Evolutionary conservation across 2,888 invertebrate genomes (phyloP), one percentile per base, ranked within the genome.

Genomic region (Xiphydria camelus): DNA sequence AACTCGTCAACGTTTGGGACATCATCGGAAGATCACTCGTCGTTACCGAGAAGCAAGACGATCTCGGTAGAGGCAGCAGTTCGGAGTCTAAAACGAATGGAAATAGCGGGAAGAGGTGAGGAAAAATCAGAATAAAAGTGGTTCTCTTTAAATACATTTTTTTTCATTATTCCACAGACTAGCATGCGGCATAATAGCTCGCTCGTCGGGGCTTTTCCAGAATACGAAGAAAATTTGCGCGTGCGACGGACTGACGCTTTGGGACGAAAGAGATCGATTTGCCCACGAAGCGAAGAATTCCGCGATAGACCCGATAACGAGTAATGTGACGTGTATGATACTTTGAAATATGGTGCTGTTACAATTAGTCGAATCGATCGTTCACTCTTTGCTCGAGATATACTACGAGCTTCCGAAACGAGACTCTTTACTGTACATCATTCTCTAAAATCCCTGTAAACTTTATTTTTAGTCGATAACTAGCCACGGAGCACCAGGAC

Each of bases 181-280:
- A 36, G 87, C 88, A 0, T 94, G 92, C 73, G 94, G 94, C 0
- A 85, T 94, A 6, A 91, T 94, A 57, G 94, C 94, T 0, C 81
- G 94, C 21, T 90, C 94, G 0, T 89, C 94, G 0, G 92, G 93
- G 0, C 77, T 94, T 5, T 88, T 91, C 67, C 83, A 92, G 73
- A 94, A 94, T 70, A 83, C 87, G 1, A 94, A 94, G 68, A 84
- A 86, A 7, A 87, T 94, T 41, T 94, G 94, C 76, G 88, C 89
- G 1, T 94, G 94, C 76, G 93, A 93, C 78, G 94, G 94, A 0
- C 83, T 90, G 0, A 86, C 89, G 0, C 80, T 94, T 6, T 94
- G 94, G 94, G 91, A 94, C 69, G 94, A 94, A 75, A 77, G 84
- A 33, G 81, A 85, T 48, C 78, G 79, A 34, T 84, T 84, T 0